Evolutionary conservation across 2,113 vertebrate genomes (phyloP).

Genomic region (Apus apus): DNA sequence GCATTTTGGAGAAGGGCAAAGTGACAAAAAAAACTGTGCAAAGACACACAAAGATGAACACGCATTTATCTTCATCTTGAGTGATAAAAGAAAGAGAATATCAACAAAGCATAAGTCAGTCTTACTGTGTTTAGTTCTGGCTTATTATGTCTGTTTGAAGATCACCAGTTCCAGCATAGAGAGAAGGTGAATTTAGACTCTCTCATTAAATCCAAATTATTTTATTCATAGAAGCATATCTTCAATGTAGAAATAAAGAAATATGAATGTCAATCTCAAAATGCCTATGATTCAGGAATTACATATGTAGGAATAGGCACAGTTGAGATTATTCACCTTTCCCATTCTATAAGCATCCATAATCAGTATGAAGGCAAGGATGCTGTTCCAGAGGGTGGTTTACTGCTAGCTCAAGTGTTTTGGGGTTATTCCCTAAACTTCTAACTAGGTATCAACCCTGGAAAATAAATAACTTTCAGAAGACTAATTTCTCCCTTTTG

Average conservation of each 20-base stretch:
- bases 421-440: not conserved
- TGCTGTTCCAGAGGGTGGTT: not conserved
- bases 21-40: not conserved
- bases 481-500: not conserved
- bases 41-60: not conserved
- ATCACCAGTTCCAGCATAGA: constrained; percentile 1
- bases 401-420: not conserved
- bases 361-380: not conserved
- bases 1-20: not conserved
- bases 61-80: not conserved
- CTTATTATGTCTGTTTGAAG: constrained; percentile 2
- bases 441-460: not conserved
- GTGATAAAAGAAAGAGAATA: not conserved
- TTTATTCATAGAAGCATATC: not conserved
- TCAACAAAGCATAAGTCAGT: not conserved
- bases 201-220: not conserved
- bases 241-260: not conserved
- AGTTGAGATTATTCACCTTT: not conserved
- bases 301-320: not conserved
- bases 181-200: not conserved
- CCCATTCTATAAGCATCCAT: not conserved
- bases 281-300: not conserved
- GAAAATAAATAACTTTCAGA: not conserved
- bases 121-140: not conserved
- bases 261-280: not conserved